Conservation (phyloP, 2,797 vertebrate genomes). For the Adelosebastes latens region DNA sequence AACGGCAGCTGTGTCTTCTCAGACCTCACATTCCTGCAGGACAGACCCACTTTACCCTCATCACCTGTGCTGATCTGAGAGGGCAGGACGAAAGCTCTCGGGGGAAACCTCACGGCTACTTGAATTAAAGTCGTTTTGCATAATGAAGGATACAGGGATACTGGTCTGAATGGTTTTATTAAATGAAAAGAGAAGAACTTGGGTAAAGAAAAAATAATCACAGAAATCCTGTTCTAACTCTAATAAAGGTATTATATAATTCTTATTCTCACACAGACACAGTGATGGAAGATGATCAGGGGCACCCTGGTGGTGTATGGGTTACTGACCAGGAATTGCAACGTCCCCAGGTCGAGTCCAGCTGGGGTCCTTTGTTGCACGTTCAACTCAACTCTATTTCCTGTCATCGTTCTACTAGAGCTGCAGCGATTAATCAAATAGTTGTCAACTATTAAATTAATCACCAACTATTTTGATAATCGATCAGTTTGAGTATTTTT, state of each 20-base stretch:
- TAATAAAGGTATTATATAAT: background rate
- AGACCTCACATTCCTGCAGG: slow-evolving; percentile 80
- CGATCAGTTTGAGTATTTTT: too few species aligned
- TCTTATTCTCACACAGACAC: background rate
- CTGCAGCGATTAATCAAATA: too few species aligned
- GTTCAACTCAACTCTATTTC: background rate
- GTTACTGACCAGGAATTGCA: background rate
- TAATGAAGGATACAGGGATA: background rate
- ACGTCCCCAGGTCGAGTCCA: background rate
- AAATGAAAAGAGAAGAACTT: background rate
- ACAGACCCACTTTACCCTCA: slow-evolving; percentile 71
- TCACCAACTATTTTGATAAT: too few species aligned
- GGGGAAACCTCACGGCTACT: background rate
- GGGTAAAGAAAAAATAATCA: background rate
- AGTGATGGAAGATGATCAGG: background rate
- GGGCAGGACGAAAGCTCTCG: slow-evolving; percentile 10
- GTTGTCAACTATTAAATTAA: too few species aligned
- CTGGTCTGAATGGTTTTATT: background rate
- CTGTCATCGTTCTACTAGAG: background rate
- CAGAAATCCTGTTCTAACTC: background rate
- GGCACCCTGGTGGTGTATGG: background rate
- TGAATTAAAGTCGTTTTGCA: background rate
- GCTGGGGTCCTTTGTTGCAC: background rate
- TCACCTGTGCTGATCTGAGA: slow-evolving; percentile 78
- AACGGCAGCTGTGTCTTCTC: slow-evolving; percentile 82